Conservation (phyloP, 2,888 invertebrate genomes). For the Neoitamus cyanurus region DNA sequence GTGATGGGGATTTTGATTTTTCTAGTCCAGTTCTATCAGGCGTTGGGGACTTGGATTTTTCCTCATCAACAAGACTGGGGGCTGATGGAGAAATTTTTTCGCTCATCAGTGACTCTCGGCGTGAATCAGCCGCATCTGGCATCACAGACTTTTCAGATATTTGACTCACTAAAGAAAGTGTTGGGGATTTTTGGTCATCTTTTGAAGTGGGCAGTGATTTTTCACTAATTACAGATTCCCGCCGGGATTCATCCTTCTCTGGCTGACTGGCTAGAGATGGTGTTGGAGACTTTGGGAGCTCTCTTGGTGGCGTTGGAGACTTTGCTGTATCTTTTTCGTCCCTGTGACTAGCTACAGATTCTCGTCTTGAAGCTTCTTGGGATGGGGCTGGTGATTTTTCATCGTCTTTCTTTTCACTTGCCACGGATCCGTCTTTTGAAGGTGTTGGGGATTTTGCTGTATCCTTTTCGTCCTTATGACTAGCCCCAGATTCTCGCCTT, state of each 20-base stretch:
- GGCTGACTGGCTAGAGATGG: constrained; percentile 54
- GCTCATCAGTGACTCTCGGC: constrained; percentile 8
- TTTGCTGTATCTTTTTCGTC: constrained; percentile 56
- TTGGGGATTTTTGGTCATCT: constrained; percentile 9
- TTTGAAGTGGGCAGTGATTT: constrained; percentile 37
- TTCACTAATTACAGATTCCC: constrained; percentile 14
- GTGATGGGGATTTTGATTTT: constrained; percentile 40
- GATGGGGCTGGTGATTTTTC: constrained; percentile 56
- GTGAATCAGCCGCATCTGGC: constrained; percentile 9
- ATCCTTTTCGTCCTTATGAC: not conserved
- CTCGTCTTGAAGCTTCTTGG: constrained; percentile 51
- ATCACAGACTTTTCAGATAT: not conserved
- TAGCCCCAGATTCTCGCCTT: not conserved
- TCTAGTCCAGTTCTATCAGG: not conserved
- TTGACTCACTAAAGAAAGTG: not conserved
- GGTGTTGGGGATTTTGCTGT: constrained; percentile 14
- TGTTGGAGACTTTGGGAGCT: not conserved
- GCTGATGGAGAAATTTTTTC: constrained; percentile 50
- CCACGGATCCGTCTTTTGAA: constrained; percentile 32
- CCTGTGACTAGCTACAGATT: constrained; percentile 54
- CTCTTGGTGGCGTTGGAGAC: constrained; percentile 9
- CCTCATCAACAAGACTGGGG: constrained; percentile 53
- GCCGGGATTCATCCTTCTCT: constrained; percentile 50
- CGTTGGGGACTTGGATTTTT: constrained; percentile 39
- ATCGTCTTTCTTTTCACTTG: constrained; percentile 54